Evolutionary conservation across 1,140 invertebrate species (phyloP).

Genomic region (Melipona quadrifasciata): DNA sequence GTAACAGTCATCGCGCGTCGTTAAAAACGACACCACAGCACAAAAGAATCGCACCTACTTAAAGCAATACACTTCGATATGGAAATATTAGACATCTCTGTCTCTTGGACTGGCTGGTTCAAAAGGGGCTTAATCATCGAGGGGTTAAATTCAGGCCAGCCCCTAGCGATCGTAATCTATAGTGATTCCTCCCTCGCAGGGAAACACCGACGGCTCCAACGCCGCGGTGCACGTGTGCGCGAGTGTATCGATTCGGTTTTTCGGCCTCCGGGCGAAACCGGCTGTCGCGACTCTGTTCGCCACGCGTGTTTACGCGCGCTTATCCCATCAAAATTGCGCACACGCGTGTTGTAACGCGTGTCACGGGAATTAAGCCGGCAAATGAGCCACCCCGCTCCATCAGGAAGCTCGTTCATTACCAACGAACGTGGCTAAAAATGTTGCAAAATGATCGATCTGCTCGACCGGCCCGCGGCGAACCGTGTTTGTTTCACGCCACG

Average conservation of each 20-base stretch:
- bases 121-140: conserved; percentile 55
- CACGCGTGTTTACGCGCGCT: conserved; percentile 37
- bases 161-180: conserved; percentile 75
- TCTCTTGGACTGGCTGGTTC: conserved; percentile 52
- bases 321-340: conserved; percentile 73
- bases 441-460: not conserved
- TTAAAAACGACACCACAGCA: too few relatives aligned
- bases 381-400: not conserved
- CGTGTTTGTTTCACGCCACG: not conserved
- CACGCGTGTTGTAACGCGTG: conserved; percentile 57
- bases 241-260: conserved; percentile 80
- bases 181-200: conserved; percentile 62
- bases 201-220: conserved; percentile 8
- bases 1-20: too few relatives aligned
- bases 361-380: conserved; percentile 46
- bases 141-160: conserved; percentile 77
- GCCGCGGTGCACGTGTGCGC: conserved; percentile 59
- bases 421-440: not conserved
- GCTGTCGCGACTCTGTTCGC: conserved; percentile 39
- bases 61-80: conserved; percentile 66
- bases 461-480: not conserved
- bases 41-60: not conserved
- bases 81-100: conserved; percentile 29
- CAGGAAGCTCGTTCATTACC: not conserved
- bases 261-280: conserved; percentile 74